A percentile compares a stretch with the other conserved stretches of the same genome.
phyloP scores from a whole-genome alignment of 30 jellyfish, hydroid and myxozoan species.

The Cassiopea andromeda region DNA sequence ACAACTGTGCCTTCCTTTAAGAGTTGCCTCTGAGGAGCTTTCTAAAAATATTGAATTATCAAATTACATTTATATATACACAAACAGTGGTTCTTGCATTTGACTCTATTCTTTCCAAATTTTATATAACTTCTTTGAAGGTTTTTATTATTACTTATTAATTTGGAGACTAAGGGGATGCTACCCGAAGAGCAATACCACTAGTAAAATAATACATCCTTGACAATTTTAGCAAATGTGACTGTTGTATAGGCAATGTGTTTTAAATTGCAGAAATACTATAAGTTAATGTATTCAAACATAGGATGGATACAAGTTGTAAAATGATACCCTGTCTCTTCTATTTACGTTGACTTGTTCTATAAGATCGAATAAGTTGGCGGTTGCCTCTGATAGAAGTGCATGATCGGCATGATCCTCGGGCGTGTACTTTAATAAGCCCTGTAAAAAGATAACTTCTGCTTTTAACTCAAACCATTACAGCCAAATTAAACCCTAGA shows the following conservation, averaged over 20 bases:
- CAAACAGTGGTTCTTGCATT: not conserved
- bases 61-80: too few species aligned
- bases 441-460: constrained; percentile 54
- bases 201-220: too few species aligned
- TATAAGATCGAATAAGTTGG: constrained; percentile 87
- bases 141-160: too few species aligned
- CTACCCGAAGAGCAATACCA: too few species aligned
- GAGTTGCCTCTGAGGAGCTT: constrained; percentile 89
- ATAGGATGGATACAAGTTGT: not conserved
- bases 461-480: not conserved
- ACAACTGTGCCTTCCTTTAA: constrained; percentile 93
- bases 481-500: not conserved
- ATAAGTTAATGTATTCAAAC: not conserved
- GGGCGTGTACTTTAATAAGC: constrained; percentile 90
- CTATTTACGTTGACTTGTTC: constrained; percentile 93
- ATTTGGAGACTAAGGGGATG: too few species aligned
- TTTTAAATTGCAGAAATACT: too few species aligned
- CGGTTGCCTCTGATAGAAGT: constrained; percentile 93
- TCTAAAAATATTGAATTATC: constrained; percentile 34
- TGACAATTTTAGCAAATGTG: too few species aligned
- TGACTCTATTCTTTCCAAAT: too few species aligned
- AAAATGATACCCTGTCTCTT: constrained; percentile 77
- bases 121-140: too few species aligned
- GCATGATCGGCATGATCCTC: constrained; percentile 98
- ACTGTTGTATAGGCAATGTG: not conserved